Evolutionary conservation across 2,113 vertebrate species (phyloP).

Genomic region (Aramus guarauna): DNA sequence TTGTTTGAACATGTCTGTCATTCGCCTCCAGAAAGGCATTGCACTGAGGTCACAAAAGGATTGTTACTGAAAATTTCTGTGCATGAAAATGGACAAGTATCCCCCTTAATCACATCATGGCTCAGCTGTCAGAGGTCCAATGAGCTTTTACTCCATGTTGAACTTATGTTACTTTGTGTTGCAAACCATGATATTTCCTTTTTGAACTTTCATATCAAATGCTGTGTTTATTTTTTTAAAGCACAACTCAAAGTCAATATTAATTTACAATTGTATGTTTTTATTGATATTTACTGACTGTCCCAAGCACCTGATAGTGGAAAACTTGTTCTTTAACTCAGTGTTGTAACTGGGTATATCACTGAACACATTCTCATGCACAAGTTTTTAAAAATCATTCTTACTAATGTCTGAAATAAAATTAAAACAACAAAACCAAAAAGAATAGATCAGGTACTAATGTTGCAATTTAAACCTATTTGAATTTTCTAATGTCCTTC

Average conservation of each 20-base stretch:
- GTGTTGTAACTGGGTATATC: neutral
- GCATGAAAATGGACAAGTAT: neutral
- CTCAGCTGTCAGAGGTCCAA: neutral
- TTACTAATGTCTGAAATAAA: conserved; percentile 71
- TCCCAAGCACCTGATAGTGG: neutral
- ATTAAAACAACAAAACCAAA: conserved; percentile 55
- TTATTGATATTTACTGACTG: neutral
- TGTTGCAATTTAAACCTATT: conserved; percentile 68
- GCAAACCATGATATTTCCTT: conserved; percentile 37
- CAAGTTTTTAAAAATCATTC: conserved; percentile 63
- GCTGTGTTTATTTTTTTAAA: conserved; percentile 16
- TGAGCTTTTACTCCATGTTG: conserved; percentile 5
- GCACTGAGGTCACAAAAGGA: neutral
- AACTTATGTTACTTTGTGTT: neutral
- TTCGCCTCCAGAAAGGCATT: neutral
- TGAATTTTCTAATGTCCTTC: conserved; percentile 67
- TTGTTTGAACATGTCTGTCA: neutral
- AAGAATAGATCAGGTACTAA: conserved; percentile 63
- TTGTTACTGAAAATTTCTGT: neutral
- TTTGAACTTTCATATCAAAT: conserved; percentile 36
- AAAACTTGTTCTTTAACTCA: conserved; percentile 29
- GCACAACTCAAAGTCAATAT: conserved; percentile 12
- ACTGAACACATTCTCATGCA: conserved; percentile 68
- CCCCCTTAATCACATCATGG: neutral
- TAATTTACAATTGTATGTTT: conserved; percentile 22